A percentile compares a stretch with the other conserved stretches of the same genome.
phyloP scores from a whole-genome alignment of 2,888 invertebrate species.

The Meloe dianella region DNA sequence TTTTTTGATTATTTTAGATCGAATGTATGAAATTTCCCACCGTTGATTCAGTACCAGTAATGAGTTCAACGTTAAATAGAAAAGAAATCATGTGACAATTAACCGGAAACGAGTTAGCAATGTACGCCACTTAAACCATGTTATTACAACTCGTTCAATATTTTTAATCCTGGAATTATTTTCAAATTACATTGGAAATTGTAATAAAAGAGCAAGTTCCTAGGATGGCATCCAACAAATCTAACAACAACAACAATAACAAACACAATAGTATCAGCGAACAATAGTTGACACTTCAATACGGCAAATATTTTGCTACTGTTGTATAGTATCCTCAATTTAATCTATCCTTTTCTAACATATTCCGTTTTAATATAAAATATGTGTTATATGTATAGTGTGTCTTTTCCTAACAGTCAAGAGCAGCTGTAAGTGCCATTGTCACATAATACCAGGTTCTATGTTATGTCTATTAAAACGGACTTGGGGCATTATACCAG shows the following conservation, averaged over 20 bases:
- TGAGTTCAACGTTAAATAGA: slow-evolving; percentile 29
- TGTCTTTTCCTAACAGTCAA: slow-evolving; percentile 39
- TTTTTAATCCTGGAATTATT: slow-evolving; percentile 47
- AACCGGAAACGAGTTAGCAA: slow-evolving; percentile 36
- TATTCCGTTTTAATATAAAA: slow-evolving; percentile 14
- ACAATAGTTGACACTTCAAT: slow-evolving; percentile 61
- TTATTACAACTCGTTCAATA: slow-evolving; percentile 37
- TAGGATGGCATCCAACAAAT: slow-evolving; percentile 54
- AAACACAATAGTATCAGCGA: slow-evolving; percentile 35
- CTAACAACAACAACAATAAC: slow-evolving; percentile 55
- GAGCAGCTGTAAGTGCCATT: slow-evolving; percentile 57
- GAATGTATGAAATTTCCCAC: slow-evolving; percentile 15
- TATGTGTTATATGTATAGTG: slow-evolving; percentile 23
- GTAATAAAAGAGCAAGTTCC: slow-evolving; percentile 29
- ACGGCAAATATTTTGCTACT: slow-evolving; percentile 59
- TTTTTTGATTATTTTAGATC: neutral
- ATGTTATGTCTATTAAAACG: slow-evolving; percentile 59
- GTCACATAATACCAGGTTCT: slow-evolving; percentile 53
- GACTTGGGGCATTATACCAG: slow-evolving; percentile 55
- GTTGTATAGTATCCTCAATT: slow-evolving; percentile 50
- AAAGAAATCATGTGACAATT: slow-evolving; percentile 34
- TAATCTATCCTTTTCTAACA: slow-evolving; percentile 44
- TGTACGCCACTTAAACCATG: slow-evolving; percentile 36
- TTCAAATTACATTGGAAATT: slow-evolving; percentile 47
- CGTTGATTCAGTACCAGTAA: slow-evolving; percentile 16